Conservation (phyloP, 1,140 invertebrate genomes). For the Drosophila nigrodunni region DNA sequence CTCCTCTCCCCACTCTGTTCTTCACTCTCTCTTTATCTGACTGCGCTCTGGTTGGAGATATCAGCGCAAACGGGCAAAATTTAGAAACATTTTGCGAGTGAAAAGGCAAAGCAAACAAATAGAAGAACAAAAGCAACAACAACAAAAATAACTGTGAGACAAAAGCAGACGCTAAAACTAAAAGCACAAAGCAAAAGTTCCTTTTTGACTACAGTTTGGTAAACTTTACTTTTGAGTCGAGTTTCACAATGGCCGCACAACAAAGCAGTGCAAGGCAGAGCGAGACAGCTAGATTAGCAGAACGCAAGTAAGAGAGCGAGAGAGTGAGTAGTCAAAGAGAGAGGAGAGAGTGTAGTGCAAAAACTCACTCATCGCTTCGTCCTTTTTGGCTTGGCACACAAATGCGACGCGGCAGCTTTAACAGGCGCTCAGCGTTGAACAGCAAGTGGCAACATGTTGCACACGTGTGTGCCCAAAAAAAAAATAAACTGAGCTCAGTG, state of each 20-base stretch:
- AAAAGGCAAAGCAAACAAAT: constrained; percentile 53
- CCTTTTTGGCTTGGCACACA: constrained; percentile 78
- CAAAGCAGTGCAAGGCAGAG: constrained; percentile 29
- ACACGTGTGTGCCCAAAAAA: constrained; percentile 37
- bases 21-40: constrained; percentile 1
- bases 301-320: constrained; percentile 1
- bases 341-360: constrained; percentile 18
- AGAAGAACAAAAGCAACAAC: constrained; percentile 28
- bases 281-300: constrained; percentile 1
- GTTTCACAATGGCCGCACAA: constrained; percentile 61
- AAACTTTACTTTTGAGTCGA: constrained; percentile 75
- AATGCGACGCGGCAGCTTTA: constrained; percentile 74
- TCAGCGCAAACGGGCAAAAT: constrained; percentile 59
- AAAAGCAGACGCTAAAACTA: constrained; percentile 65
- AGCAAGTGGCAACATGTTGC: constrained; percentile 69
- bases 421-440: constrained; percentile 61
- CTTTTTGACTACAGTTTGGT: neutral
- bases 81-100: constrained; percentile 67
- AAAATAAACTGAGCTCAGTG: constrained; percentile 8
- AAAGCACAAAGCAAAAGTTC: constrained; percentile 40
- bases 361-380: constrained; percentile 74
- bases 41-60: constrained; percentile 57
- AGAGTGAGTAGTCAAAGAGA: neutral
- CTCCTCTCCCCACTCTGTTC: neutral
- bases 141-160: constrained; percentile 44